A percentile compares a stretch with the other conserved stretches of the same genome.
Evolutionary conservation across 2,113 vertebrate species (phyloP).

Genomic region (Apistogramma diplotaenia): DNA sequence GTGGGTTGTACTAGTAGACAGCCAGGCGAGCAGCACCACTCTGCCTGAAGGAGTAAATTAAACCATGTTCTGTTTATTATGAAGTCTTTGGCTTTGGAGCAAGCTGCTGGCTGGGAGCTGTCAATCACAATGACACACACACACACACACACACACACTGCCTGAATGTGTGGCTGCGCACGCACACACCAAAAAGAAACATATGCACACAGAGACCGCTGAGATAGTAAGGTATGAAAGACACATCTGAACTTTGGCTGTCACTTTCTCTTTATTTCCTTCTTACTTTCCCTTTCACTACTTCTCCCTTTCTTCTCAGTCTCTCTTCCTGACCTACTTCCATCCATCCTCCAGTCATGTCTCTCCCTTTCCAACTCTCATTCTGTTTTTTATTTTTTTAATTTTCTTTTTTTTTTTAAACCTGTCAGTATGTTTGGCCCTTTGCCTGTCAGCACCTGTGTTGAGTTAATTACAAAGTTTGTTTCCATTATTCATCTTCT

Average conservation of each 20-base stretch:
- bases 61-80: slow-evolving; percentile 62
- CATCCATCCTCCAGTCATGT: slow-evolving; percentile 50
- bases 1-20: slow-evolving; percentile 2
- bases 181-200: background rate
- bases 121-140: slow-evolving; percentile 46
- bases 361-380: slow-evolving; percentile 10
- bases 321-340: slow-evolving; percentile 70
- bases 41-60: slow-evolving; percentile 57
- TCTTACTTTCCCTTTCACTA: slow-evolving; percentile 19
- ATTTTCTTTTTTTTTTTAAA: background rate
- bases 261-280: slow-evolving; percentile 19
- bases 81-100: slow-evolving; percentile 49
- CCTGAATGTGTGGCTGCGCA: background rate
- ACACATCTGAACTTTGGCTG: background rate
- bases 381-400: background rate
- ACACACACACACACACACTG: background rate
- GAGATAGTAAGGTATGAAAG: background rate
- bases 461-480: slow-evolving; percentile 47
- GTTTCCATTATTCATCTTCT: slow-evolving; percentile 16
- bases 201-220: background rate
- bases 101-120: slow-evolving; percentile 53
- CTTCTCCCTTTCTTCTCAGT: slow-evolving; percentile 20
- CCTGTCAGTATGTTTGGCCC: slow-evolving; percentile 41
- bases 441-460: slow-evolving; percentile 6
- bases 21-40: slow-evolving; percentile 26